Percentiles rank a stretch among this genome's conserved stretches.
phyloP scores from a whole-genome alignment of 2,888 invertebrate species.

The Drosophila suboccidentalis region DNA sequence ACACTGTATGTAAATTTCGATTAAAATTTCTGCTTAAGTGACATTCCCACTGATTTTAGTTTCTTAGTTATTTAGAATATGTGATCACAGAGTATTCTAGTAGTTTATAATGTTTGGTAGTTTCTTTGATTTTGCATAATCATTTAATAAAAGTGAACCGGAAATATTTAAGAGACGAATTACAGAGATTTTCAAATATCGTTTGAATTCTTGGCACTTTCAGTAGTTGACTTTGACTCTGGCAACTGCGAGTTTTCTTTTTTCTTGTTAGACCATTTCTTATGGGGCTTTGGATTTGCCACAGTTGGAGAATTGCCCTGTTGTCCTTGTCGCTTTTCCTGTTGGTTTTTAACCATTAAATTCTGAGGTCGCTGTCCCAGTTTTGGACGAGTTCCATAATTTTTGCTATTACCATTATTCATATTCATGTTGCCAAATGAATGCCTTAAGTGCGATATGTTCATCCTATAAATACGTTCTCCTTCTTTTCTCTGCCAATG shows the following conservation, averaged over 20 bases:
- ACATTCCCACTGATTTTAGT: not conserved
- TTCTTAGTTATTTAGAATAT: not conserved
- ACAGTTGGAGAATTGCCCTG: not conserved
- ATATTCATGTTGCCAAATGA: constrained; percentile 11
- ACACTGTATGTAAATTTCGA: no score
- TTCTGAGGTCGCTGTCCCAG: not conserved
- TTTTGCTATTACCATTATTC: constrained; percentile 10
- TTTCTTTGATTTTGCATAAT: not conserved
- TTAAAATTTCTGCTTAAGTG: not conserved
- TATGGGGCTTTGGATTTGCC: not conserved
- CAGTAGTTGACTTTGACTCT: not conserved
- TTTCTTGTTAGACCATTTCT: constrained; percentile 14
- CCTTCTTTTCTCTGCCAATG: constrained; percentile 31
- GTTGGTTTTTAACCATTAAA: not conserved
- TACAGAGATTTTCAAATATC: not conserved
- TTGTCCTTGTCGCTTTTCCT: not conserved
- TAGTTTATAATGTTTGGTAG: not conserved
- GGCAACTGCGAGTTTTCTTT: not conserved
- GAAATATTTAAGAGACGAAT: not conserved
- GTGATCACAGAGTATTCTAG: not conserved
- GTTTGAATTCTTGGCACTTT: not conserved
- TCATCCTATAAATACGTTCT: not conserved
- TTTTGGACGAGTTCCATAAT: not conserved
- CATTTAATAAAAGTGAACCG: not conserved
- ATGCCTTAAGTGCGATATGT: not conserved